Evolutionary conservation across 2,888 invertebrate species (phyloP).

Genomic region (Hirtodrosophila duncani): DNA sequence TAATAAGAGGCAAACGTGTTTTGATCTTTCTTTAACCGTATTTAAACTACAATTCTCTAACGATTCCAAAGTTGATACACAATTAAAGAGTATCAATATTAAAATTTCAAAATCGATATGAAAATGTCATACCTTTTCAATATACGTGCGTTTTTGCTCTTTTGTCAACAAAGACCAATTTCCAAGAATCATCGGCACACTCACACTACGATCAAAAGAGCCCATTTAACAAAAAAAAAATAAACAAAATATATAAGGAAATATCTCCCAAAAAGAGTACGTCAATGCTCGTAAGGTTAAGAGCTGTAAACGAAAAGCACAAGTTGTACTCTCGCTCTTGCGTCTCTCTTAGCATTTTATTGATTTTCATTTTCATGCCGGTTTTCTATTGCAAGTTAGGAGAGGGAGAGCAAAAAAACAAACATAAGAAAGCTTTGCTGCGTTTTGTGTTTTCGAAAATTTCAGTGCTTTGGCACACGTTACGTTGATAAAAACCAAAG

Average conservation of each 20-base stretch:
- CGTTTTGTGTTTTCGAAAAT: conserved; percentile 22
- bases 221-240: conserved; percentile 12
- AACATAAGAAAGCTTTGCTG: conserved; percentile 35
- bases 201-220: conserved; percentile 32
- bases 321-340: neutral
- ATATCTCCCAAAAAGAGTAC: too few relatives aligned
- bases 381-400: conserved; percentile 12
- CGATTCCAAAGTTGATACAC: too few relatives aligned
- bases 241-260: too few relatives aligned
- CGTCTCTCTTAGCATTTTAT: conserved; percentile 19
- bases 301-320: conserved; percentile 5
- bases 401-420: conserved; percentile 12
- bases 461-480: conserved; percentile 46
- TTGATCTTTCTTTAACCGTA: too few relatives aligned
- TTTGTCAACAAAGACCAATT: conserved; percentile 12
- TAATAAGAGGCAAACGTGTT: too few relatives aligned
- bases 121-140: too few relatives aligned
- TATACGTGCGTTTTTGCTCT: neutral
- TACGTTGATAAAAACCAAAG: conserved; percentile 20
- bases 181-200: conserved; percentile 19
- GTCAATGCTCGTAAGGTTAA: conserved; percentile 19
- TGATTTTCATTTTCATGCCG: conserved; percentile 57
- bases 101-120: too few relatives aligned
- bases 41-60: too few relatives aligned
- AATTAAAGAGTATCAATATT: too few relatives aligned